These are phyloP conservation scores for Himantopus leucocephalus DNA, from an alignment of 2,113 vertebrate genomes.

Conservation along the genomic window DNA sequence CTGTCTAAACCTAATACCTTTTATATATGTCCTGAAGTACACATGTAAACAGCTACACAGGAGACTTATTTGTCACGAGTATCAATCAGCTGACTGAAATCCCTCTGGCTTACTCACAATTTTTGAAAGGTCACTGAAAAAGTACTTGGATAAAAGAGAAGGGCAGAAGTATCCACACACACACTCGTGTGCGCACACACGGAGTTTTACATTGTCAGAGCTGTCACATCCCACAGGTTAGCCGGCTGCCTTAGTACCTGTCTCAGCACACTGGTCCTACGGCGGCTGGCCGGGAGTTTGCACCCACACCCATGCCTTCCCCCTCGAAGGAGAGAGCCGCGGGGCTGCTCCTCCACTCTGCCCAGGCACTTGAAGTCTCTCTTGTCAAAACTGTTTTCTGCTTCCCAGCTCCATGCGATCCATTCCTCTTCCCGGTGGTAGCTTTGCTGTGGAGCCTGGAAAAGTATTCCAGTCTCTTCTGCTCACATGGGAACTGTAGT, in stretches of 20 bases:
- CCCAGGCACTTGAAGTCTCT: neutral
- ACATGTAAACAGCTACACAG: neutral
- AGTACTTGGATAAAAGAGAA: neutral
- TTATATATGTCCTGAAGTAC: neutral
- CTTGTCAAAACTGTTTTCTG: neutral
- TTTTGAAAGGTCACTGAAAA: neutral
- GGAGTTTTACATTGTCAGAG: neutral
- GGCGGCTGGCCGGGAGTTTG: fast-evolving
- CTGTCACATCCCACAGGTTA: neutral
- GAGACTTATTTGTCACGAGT: neutral
- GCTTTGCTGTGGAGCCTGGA: neutral
- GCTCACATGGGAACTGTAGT: neutral
- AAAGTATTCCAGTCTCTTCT: neutral
- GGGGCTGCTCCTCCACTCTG: neutral
- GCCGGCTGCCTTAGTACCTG: neutral
- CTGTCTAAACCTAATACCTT: neutral
- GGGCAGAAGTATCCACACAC: neutral
- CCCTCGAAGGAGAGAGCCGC: fast-evolving
- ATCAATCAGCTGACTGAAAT: neutral
- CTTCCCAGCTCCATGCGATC: neutral
- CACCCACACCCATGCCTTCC: neutral
- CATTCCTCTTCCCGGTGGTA: neutral
- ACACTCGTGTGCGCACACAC: fast-evolving
- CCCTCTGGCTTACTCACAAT: neutral
- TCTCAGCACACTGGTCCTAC: neutral